Evolutionary conservation across 2,797 vertebrate genomes (phyloP).

Genomic region (Cirrhinus molitorella): DNA sequence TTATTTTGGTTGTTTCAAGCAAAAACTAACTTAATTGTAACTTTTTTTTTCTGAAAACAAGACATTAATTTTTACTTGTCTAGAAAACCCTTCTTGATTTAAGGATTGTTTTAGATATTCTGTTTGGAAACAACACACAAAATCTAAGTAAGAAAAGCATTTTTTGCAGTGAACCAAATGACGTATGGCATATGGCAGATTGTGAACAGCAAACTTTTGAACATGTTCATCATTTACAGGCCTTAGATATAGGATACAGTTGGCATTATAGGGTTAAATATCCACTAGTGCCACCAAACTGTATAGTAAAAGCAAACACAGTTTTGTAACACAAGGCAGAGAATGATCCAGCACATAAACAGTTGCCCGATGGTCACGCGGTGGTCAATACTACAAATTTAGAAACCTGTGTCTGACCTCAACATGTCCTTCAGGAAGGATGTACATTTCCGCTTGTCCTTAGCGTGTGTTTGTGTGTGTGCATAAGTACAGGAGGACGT

Average conservation of each 20-base stretch:
- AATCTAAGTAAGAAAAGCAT: no score
- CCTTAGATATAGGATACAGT: neutral
- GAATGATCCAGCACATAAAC: neutral
- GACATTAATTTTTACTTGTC: no score
- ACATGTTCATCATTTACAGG: neutral
- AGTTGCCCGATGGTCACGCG: neutral
- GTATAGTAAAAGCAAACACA: neutral
- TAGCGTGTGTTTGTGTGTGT: conserved; percentile 60
- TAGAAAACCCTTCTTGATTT: no score
- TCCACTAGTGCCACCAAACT: neutral
- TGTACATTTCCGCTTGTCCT: conserved; percentile 73
- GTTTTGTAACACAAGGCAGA: neutral
- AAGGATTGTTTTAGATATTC: no score
- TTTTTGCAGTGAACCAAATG: no score
- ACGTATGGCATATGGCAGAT: neutral
- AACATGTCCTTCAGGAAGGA: conserved; percentile 77
- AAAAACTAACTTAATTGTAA: no score
- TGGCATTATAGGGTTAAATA: neutral
- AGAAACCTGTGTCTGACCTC: conserved; percentile 67
- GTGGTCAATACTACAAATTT: conserved; percentile 42
- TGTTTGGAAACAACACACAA: no score
- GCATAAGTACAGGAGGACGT: neutral
- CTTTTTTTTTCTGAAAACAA: no score
- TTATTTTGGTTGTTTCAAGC: no score
- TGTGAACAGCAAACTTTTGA: neutral